Percentiles rank a stretch among this genome's conserved stretches.
These are phyloP conservation scores for Varanus komodoensis DNA, from an alignment of 2,113 vertebrate species.

Conservation along the genomic window DNA sequence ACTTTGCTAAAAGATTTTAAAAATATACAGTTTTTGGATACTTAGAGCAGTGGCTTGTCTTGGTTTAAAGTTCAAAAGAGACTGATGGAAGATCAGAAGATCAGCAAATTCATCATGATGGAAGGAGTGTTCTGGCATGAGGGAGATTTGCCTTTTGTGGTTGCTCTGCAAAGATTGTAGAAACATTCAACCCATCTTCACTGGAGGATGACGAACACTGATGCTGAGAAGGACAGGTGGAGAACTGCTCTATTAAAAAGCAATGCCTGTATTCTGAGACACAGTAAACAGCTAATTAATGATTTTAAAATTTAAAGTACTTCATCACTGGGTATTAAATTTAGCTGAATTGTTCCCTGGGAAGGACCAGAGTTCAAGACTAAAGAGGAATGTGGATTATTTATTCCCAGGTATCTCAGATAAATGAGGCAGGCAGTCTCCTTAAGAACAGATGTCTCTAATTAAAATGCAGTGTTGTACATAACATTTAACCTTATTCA, in stretches of 20 bases:
- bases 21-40: too few relatives aligned
- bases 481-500: conserved; percentile 5
- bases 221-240: neutral
- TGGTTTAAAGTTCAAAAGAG: too few relatives aligned
- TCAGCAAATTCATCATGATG: neutral
- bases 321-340: neutral
- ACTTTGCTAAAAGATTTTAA: too few relatives aligned
- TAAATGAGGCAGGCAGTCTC: conserved; percentile 8
- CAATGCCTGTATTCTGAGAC: neutral
- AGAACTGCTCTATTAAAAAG: neutral
- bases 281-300: neutral
- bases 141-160: neutral
- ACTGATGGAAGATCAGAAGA: neutral
- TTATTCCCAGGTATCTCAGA: neutral
- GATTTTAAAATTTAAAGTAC: neutral
- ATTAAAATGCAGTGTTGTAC: neutral
- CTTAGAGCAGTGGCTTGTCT: too few relatives aligned
- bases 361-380: neutral
- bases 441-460: conserved; percentile 12
- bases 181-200: neutral
- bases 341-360: neutral
- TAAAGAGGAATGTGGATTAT: neutral
- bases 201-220: neutral
- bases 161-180: neutral
- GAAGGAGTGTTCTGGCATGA: neutral